These are phyloP conservation scores for Pogonognathellus flavescens DNA, from an alignment of 1,140 invertebrate genomes.

Conservation along the genomic window DNA sequence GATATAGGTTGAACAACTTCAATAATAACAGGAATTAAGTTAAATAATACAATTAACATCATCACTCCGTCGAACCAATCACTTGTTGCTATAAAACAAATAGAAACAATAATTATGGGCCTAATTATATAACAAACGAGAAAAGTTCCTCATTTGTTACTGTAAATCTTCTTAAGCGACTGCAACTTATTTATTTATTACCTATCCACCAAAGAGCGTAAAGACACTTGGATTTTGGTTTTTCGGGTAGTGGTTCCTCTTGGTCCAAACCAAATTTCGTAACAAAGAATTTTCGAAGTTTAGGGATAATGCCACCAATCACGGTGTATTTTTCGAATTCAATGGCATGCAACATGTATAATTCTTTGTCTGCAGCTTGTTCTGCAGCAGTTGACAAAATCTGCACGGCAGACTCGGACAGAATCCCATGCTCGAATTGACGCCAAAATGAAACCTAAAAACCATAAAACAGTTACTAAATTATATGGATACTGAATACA, in stretches of 20 bases:
- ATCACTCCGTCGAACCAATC: slow-evolving; percentile 58
- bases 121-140: too few species aligned
- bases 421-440: slow-evolving; percentile 66
- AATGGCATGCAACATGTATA: slow-evolving; percentile 49
- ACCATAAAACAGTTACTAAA: too few species aligned
- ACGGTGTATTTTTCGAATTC: slow-evolving; percentile 59
- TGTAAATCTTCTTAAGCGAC: too few species aligned
- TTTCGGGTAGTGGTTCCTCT: slow-evolving; percentile 36
- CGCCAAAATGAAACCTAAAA: slow-evolving; percentile 63
- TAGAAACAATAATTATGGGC: background rate
- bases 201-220: slow-evolving; percentile 3
- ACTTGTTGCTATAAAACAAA: slow-evolving; percentile 51
- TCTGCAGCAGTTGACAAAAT: slow-evolving; percentile 54
- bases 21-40: slow-evolving; percentile 57
- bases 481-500: too few species aligned
- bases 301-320: slow-evolving; percentile 48
- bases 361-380: slow-evolving; percentile 35
- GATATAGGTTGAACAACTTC: slow-evolving; percentile 51
- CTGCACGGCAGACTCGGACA: slow-evolving; percentile 64
- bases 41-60: slow-evolving; percentile 58
- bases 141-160: too few species aligned
- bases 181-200: background rate
- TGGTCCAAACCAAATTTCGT: slow-evolving; percentile 26
- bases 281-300: slow-evolving; percentile 40
- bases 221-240: slow-evolving; percentile 29